phyloP scores from a whole-genome alignment of 2,113 vertebrate species.

The Epinephelus fuscoguttatus region DNA sequence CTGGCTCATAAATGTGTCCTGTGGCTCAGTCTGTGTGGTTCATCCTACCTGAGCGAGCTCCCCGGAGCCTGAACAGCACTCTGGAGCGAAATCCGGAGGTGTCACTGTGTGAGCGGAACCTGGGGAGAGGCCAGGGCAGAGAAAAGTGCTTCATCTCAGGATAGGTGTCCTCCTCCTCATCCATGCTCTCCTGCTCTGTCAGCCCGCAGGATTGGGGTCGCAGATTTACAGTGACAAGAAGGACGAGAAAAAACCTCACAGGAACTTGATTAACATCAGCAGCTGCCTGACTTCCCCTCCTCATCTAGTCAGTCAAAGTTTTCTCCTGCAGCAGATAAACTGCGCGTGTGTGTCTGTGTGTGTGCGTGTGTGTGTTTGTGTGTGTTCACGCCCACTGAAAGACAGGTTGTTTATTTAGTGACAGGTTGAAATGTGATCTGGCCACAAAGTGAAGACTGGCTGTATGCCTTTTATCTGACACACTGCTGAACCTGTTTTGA shows the following conservation, averaged over 20 bases:
- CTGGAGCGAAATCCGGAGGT: conserved; percentile 72
- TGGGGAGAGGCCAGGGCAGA: conserved; percentile 50
- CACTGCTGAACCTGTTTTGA: conserved; percentile 19
- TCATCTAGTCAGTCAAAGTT: conserved; percentile 16
- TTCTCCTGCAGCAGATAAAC: not conserved
- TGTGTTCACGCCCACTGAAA: conserved; percentile 28
- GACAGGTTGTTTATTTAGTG: not conserved
- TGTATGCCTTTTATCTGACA: conserved; percentile 2
- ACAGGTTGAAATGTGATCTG: conserved; percentile 17
- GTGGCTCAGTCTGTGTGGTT: not conserved
- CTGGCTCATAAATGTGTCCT: no score
- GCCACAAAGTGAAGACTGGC: not conserved
- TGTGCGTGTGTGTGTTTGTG: conserved; percentile 9
- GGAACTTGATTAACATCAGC: not conserved
- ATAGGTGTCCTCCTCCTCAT: conserved; percentile 66
- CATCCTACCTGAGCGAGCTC: conserved; percentile 75
- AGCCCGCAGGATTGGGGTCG: not conserved
- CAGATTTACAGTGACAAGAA: not conserved
- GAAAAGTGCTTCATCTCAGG: conserved; percentile 51
- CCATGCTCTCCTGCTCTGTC: conserved; percentile 58
- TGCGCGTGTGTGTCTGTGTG: not conserved
- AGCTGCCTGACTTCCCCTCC: not conserved
- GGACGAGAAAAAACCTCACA: conserved; percentile 1
- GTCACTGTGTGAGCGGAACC: conserved; percentile 77
- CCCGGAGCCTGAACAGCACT: conserved; percentile 67